Percentiles rank a stretch among this genome's conserved stretches.
Evolutionary conservation across 92 coral and sea anemone genomes (phyloP).

Genomic region (Epizoanthus scotinus): DNA sequence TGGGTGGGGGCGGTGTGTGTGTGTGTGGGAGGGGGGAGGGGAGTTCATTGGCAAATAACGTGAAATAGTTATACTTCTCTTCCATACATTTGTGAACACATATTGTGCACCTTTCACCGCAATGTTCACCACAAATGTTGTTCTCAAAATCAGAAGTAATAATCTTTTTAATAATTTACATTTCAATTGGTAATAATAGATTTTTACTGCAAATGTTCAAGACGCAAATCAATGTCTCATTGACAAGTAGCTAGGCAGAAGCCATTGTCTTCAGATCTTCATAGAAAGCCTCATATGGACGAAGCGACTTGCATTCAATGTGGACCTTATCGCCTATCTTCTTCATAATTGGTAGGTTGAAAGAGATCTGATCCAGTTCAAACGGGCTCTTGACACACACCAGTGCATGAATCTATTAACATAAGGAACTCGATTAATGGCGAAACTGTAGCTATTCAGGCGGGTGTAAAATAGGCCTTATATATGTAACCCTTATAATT

Average conservation of each 20-base stretch:
- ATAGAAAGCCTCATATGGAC: constrained; percentile 48
- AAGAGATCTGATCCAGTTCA: constrained; percentile 53
- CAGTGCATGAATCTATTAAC: constrained; percentile 46
- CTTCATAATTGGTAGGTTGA: constrained; percentile 61
- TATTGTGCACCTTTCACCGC: no score
- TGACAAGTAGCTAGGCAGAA: neutral
- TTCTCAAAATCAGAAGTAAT: no score
- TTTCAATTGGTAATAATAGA: no score
- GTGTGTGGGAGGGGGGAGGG: no score
- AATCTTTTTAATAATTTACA: no score
- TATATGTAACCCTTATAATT: no score
- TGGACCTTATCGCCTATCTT: constrained; percentile 54
- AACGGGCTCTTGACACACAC: constrained; percentile 52
- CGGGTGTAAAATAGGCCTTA: neutral
- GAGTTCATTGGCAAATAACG: no score
- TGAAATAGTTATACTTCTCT: no score
- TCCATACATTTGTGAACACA: no score
- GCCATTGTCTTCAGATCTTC: constrained; percentile 54
- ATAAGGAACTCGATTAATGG: neutral
- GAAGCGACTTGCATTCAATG: constrained; percentile 51
- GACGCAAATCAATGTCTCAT: neutral
- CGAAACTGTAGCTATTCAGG: neutral
- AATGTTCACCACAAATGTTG: no score
- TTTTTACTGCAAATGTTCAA: no score
- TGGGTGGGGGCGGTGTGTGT: no score